Evolutionary conservation across 2,113 vertebrate species (phyloP), one percentile per base, ranked within the genome.

Genomic region (Rhinolophus ferrumequinum): DNA sequence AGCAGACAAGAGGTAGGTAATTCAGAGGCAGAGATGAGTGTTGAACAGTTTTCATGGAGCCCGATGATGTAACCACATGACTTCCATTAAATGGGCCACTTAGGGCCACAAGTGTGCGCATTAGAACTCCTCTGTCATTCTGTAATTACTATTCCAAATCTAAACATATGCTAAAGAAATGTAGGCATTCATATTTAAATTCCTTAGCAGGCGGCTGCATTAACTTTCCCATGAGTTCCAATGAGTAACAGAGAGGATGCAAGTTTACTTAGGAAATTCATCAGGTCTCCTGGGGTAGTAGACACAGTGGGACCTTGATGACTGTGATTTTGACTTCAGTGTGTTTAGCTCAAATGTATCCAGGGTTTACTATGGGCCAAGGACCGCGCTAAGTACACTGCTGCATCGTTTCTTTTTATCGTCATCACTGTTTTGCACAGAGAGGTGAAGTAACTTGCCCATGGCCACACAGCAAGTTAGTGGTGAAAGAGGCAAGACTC

Each of bases 1-100:
- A 56, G 35, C 83, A 95, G 87, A 97, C 94, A 97, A 93, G 94
- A 95, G 50, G 79, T 38, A 33, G 79, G 86, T 90, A 82, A 62
- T 38, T 92, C 82, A 75, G 86, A 93, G 93, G 90, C n/a, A 24
- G 79, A 76, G 62, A 60, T 95, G 79, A 91, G 33, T 1, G 7
- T 18, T 38, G 81, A 84, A 38, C 85, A 70, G 44, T 75, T 93
- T 81, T 66, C 96, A 91, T 6, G 85, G 67, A 66, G 11, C 22
- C 26, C 83, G 66, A 33, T 66, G 92, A 93, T 50, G 81, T 35
- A 91, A 58, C n/a, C 0, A n/a, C 41, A 12, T 6, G 86, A 52
- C 67, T 79, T 26, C 96, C 95, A 86, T 95, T 81, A 93, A 93
- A 44, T 22, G 56, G 93, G 60, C 89, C 88, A 73, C 82, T 93